Base-by-base conservation (phyloP, 2,797 vertebrate species). In the Danio choprae region DNA sequence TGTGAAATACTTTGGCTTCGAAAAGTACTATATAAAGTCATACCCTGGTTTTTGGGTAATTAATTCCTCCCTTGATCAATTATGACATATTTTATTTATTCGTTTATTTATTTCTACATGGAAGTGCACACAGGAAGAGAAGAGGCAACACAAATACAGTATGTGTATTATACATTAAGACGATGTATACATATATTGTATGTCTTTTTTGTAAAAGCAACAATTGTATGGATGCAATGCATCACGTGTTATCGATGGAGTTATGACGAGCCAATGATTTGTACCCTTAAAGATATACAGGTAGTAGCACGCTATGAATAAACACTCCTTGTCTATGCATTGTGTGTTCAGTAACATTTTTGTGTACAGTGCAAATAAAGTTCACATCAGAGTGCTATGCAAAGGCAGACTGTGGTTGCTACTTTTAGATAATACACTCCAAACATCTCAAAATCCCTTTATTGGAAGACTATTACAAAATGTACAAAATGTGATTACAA, bases 271-370 rank as follows among this genome's bases (percentile, higher is more conserved):
- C 90, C 76, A 86, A 87, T 88, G 83, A 93, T 94, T 94, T 94
- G 91, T 94, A 94, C 89, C 87, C 91, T 89, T 89, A 87, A 83
- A 92, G 87, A 92, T 89, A 91, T 84, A 64, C 56, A 72, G 48
- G 50, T 44, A 87, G 93, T 87, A 90, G 91, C 90, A 92, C 89
- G 90, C 92, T 93, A 88, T 89, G 43, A 92, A 94, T 93, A 91
- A 93, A 95, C 92, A 87, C 90, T 94, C 91, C 93, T 94, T 95
- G 94, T 94, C 94, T 94, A 95, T 95, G 93, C 93, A 94, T 89
- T 91, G 91, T 91, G 87, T 87, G 88, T 92, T 88, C 87, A 85
- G 86, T 91, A 70, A 46, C 89, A 82, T 79, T 75, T 71, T 53
- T 53, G 68, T 51, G 69, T 55, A 82, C 72, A 84, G 51, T 84